A percentile compares a stretch with the other conserved stretches of the same genome.
These are phyloP conservation scores for Drepana falcataria DNA, from an alignment of 2,888 invertebrate species.

Conservation along the genomic window DNA sequence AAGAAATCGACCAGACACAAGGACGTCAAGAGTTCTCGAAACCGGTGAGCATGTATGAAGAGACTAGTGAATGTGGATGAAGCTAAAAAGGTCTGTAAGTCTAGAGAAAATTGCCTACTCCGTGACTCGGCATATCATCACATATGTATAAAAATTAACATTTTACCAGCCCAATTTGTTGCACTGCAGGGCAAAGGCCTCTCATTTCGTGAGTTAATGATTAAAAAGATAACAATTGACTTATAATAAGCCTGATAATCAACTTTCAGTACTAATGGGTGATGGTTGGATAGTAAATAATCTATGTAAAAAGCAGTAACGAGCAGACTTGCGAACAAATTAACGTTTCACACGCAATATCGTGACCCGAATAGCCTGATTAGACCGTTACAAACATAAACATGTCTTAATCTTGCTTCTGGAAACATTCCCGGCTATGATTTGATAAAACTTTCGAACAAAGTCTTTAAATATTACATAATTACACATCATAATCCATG, in stretches of 20 bases:
- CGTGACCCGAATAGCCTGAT: conserved; percentile 9
- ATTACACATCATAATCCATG: not conserved
- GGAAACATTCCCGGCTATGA: not conserved
- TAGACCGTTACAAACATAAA: not conserved
- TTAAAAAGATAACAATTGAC: too few relatives aligned
- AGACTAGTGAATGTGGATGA: too few relatives aligned
- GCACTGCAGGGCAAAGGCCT: too few relatives aligned
- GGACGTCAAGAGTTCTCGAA: too few relatives aligned
- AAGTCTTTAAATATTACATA: not conserved
- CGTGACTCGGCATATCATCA: too few relatives aligned
- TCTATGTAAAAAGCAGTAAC: not conserved
- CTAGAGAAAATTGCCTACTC: too few relatives aligned
- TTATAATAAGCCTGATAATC: not conserved
- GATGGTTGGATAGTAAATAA: not conserved
- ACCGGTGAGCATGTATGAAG: too few relatives aligned
- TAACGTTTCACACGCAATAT: conserved; percentile 16
- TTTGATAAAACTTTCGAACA: not conserved
- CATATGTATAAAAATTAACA: too few relatives aligned
- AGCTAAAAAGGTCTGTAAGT: too few relatives aligned
- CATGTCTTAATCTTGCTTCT: not conserved
- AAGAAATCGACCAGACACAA: too few relatives aligned
- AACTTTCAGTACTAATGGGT: not conserved
- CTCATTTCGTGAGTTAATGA: too few relatives aligned
- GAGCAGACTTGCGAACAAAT: conserved; percentile 13
- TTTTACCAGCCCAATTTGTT: too few relatives aligned